Base-by-base conservation (phyloP, 1,140 invertebrate species). In the Eriosoma lanigerum region DNA sequence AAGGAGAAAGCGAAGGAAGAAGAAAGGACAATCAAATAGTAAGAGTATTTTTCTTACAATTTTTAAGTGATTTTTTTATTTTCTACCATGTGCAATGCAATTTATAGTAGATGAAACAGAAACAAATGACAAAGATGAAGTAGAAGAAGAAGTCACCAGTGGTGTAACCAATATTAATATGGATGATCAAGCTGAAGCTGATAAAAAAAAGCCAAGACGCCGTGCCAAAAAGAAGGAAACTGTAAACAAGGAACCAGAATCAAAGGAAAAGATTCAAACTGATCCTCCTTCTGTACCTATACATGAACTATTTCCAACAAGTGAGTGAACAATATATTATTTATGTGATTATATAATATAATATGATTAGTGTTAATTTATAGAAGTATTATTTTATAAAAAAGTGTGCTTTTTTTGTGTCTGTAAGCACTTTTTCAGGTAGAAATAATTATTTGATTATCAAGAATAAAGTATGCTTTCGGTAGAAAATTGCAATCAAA, bases 231-330 rank as follows among this genome's bases (percentile, higher is more conserved):
- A 84, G 81, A 82, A 82, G 38, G 81, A 84, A 38, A 83, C 81
- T 44, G 84, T 82, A 19, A 84, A 85, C 66, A 84, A 85, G 83
- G 84, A 81, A 80, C 29, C 21, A 17, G 56, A 78, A 13, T 46
- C 75, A 0, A 86, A 85, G 46, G 83, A 84, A 52, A 88, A 87
- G 62, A 86, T 87, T 54, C 93, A 96, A 86, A 95, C 94, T 15
- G 89, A 92, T 86, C 95, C 96, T 21, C 95, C 96, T 15, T 90
- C 92, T 21, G 90, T 98, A 83, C 92, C 97, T 0, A 93, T 98
- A 82, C 88, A 89, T 1, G 92, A 96, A 80, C 87, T 97, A 6
- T 98, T 91, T 84, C 90, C 94, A 8, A 90, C 96, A 88, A 93
- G 92, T 86, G 89, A 90, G 85, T 38, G 3, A 38, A 38, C 8